Base-by-base conservation (phyloP, 2,113 vertebrate genomes). In the Bungarus multicinctus region DNA sequence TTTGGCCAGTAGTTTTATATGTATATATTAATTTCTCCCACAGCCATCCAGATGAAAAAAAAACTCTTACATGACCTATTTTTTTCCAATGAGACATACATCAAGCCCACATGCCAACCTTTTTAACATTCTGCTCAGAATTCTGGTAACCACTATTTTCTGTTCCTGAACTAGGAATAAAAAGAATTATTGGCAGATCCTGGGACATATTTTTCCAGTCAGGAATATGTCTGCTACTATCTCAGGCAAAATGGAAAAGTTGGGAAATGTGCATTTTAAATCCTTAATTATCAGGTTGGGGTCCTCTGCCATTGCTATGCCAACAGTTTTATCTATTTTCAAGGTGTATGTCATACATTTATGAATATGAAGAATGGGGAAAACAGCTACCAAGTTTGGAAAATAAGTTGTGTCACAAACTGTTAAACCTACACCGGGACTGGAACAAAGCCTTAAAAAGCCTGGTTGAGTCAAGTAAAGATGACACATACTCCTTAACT, bases 301-400 rank as follows among this genome's bases (percentile, higher is more conserved):
- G 30, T 69, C 12, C 60, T 69, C 60, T 10, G 9, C 60, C 11
- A 69, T n/a, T 69, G 60, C 11, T n/a, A 4, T 69, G 30, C 60
- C 60, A 69, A 69, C 60, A n/a, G 10, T 57, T 89, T 12, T 43
- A n/a, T 57, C 20, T 89, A n/a, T 89, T 60, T 47, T n/a, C 57
- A 89, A 89, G 89, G 89, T 89, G 57, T 45, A 89, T 89, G 89
- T 89, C 89, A 60, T 60, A 60, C 2, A 20, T 89, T 58, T 89
- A 89, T 30, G 55, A 89, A 45, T 14, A 30, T 30, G 53, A 89
- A 45, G 39, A 47, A 47, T 89, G 55, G 89, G 16, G 14, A 3
- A 30, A 45, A 30, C n/a, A 89, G 1, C 55, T 89, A 47, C 6
- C 5, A 6, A 47, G 3, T 45, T 89, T 89, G 57, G 57, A 89